These are phyloP conservation scores for Bimastos eiseni DNA, from an alignment of 2,888 invertebrate species.

Conservation along the genomic window DNA sequence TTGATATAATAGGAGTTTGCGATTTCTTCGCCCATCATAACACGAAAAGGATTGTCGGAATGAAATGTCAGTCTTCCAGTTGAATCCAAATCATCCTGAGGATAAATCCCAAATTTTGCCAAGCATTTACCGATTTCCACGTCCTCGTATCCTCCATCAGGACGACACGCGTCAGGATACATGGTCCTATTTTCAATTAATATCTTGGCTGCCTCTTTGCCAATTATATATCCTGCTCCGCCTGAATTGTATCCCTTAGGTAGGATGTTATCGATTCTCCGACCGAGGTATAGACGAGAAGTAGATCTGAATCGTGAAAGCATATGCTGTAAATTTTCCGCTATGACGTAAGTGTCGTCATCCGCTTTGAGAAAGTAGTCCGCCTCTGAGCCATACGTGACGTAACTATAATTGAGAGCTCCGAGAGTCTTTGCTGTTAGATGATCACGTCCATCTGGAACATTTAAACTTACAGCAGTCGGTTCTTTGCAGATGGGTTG, in stretches of 20 bases:
- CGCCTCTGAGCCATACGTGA: background rate
- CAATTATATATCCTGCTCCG: conserved; percentile 10
- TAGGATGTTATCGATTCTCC: background rate
- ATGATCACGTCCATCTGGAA: conserved; percentile 18
- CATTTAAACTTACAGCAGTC: background rate
- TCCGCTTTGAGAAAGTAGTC: conserved; percentile 70
- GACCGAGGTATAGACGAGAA: background rate
- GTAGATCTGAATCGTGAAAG: background rate
- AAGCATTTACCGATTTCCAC: conserved; percentile 24
- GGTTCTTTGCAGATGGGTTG: background rate
- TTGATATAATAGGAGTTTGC: background rate
- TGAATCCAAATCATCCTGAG: conserved; percentile 20
- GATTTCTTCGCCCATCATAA: background rate
- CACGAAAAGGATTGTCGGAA: conserved; percentile 24
- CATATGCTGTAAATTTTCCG: conserved; percentile 79
- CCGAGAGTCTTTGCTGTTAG: conserved; percentile 10
- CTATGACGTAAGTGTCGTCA: conserved; percentile 93
- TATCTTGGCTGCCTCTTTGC: background rate
- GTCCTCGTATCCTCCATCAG: conserved; percentile 21
- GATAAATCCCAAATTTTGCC: conserved; percentile 23
- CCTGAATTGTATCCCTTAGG: conserved; percentile 24
- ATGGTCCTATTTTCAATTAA: background rate
- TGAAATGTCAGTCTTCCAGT: conserved; percentile 19
- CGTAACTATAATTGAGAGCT: background rate
- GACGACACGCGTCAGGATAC: background rate